Conservation (phyloP, 2,113 vertebrate species). For the Setophaga kirtlandii region DNA sequence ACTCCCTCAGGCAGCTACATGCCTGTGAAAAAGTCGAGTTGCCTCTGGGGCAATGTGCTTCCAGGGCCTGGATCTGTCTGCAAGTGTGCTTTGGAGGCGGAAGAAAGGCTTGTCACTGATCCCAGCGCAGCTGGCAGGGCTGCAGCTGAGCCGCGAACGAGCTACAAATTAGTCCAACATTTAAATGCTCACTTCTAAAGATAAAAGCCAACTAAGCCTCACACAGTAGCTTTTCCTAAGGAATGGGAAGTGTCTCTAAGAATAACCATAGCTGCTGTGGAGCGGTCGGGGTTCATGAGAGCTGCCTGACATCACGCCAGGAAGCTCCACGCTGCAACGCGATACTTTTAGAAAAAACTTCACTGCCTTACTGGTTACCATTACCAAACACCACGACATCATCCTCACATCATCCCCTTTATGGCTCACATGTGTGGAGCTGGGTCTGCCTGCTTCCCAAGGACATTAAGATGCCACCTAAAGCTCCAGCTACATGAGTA, state of each 20-base stretch:
- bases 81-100: background rate
- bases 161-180: constrained; percentile 53
- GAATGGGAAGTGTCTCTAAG: constrained; percentile 28
- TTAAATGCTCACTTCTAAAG: constrained; percentile 45
- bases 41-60: constrained; percentile 32
- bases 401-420: background rate
- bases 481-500: background rate
- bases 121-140: constrained; percentile 23
- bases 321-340: background rate
- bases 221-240: constrained; percentile 42
- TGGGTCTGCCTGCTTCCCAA: background rate
- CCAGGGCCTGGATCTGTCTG: constrained; percentile 39
- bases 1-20: constrained; percentile 49
- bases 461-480: background rate
- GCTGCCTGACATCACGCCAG: background rate
- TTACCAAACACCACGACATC: background rate
- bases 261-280: constrained; percentile 1
- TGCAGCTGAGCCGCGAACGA: constrained; percentile 37
- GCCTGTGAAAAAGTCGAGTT: constrained; percentile 1
- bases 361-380: background rate
- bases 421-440: background rate
- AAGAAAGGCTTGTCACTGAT: constrained; percentile 61
- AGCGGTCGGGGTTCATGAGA: background rate
- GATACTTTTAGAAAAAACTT: background rate
- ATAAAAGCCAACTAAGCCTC: constrained; percentile 41